Evolutionary conservation across 2,113 vertebrate genomes (phyloP), one percentile per base, ranked within the genome.

Genomic region (Tachysurus vachellii): DNA sequence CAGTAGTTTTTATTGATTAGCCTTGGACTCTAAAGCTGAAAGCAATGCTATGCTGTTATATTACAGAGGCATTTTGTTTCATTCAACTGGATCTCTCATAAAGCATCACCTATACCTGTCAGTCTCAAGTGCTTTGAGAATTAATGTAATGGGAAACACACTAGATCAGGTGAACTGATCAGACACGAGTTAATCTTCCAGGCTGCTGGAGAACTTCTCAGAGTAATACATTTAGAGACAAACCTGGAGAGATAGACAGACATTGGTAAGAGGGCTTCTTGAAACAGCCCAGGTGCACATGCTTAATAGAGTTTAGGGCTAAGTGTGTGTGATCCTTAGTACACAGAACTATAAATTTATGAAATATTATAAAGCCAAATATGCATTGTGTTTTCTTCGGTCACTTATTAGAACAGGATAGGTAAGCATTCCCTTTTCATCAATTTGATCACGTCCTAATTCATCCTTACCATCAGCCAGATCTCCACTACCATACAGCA

Each of bases 1-100:
- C 88, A 85, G 82, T 88, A 85, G 85, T 82, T 87, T 93, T 92
- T 93, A 93, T 92, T 93, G 91, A 93, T 94, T 88, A 88, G 47
- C 57, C 64, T n/a, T 5, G 42, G 79, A 79, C 21, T 82, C 44
- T 57, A 64, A 73, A 75, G 57, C 79, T 66, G 73, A 85, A 70
- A 88, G 56, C 70, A 75, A 61, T 14, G 83, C 66, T 54, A 70
- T 88, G 66, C 70, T 84, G 62, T 56, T 70, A 54, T 36, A 64
- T 44, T 77, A 68, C 86, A 81, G 68, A 76, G 61, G 57, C 36
- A 56, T 61, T 70, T 42, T 56, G 62, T 80, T 89, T 87, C 79
- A 86, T 76, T 82, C 71, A 66, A 50, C 5, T 44, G 13, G 36
- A 57, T 73, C 26, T 66, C 23, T 84, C 42, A 57, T 54, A 85